These are phyloP conservation scores for Lasiurus cinereus DNA, from an alignment of 2,113 vertebrate species.

Conservation along the genomic window DNA sequence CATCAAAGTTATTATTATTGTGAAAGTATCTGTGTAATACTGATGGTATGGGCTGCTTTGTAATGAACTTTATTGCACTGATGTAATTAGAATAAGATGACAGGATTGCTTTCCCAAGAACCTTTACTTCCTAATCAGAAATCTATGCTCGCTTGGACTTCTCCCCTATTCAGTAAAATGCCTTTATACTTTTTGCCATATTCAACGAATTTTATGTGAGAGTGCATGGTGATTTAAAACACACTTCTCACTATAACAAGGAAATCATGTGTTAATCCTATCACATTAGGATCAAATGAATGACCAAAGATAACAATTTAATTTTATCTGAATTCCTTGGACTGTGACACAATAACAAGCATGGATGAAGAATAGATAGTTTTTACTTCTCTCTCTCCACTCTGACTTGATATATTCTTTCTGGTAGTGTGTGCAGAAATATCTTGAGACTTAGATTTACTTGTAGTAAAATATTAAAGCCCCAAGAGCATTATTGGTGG, in stretches of 20 bases:
- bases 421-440: not conserved
- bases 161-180: conserved; percentile 40
- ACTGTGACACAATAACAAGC: conserved; percentile 23
- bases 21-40: conserved; percentile 22
- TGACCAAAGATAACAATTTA: conserved; percentile 38
- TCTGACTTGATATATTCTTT: conserved; percentile 37
- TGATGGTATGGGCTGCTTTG: not conserved
- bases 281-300: conserved; percentile 36
- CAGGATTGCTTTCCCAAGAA: not conserved
- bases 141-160: not conserved
- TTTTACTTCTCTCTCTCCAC: conserved; percentile 7
- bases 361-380: not conserved
- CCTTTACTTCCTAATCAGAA: conserved; percentile 21
- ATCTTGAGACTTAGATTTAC: not conserved
- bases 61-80: not conserved
- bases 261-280: conserved; percentile 33
- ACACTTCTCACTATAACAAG: not conserved
- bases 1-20: conserved; percentile 1
- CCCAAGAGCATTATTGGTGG: not conserved
- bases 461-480: not conserved
- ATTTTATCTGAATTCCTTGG: conserved; percentile 39
- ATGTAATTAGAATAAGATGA: conserved; percentile 19
- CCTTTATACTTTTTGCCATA: conserved; percentile 10
- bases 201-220: not conserved
- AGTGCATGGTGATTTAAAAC: not conserved